phyloP scores from a whole-genome alignment of 2,797 vertebrate genomes.

The Cossypha heuglini region DNA sequence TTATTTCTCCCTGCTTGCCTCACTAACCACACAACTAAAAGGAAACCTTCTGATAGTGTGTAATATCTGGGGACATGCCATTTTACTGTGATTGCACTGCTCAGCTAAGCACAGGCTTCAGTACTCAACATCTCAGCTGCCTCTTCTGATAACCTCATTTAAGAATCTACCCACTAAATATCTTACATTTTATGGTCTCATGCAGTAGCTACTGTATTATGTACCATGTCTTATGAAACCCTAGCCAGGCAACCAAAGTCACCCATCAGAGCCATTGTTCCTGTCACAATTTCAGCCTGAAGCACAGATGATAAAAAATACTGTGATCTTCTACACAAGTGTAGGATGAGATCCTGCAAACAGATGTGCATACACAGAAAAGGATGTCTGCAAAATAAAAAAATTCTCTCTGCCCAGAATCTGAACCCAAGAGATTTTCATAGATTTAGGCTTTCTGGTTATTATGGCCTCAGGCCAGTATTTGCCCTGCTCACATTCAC shows the following conservation, averaged over 20 bases:
- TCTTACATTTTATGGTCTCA: not conserved
- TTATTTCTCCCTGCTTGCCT: not conserved
- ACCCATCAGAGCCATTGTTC: not conserved
- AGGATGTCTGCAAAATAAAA: not conserved
- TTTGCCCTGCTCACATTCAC: not conserved
- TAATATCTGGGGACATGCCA: not conserved
- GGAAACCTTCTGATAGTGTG: not conserved
- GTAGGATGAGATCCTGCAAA: not conserved
- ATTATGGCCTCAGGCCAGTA: not conserved
- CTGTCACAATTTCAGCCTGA: not conserved
- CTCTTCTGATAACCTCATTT: not conserved
- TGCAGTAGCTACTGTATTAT: not conserved
- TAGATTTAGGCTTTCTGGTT: not conserved
- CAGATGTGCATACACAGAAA: not conserved
- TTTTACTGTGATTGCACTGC: not conserved
- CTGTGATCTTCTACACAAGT: not conserved
- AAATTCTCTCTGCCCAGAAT: not conserved
- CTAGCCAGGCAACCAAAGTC: not conserved
- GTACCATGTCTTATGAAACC: rapidly evolving
- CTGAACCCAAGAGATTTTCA: not conserved
- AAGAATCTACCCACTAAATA: not conserved
- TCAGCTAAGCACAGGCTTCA: not conserved
- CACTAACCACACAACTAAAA: conserved; percentile 3
- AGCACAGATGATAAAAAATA: not conserved
- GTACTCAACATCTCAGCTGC: not conserved